phyloP scores from a whole-genome alignment of 2,888 invertebrate genomes.

The Cecidostiba fungosa region DNA sequence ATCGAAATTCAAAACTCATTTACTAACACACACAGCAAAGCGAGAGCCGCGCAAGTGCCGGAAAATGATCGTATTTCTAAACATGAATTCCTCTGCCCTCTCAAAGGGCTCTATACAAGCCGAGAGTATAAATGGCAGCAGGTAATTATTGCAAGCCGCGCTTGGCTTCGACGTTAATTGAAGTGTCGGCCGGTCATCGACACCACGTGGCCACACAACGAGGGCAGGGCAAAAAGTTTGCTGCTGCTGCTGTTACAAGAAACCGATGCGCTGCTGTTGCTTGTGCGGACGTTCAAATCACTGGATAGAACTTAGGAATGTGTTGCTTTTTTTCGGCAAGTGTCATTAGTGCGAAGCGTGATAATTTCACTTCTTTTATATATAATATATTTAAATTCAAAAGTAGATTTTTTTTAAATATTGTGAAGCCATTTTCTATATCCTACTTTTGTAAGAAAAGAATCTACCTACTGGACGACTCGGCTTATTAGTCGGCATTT shows the following conservation, averaged over 20 bases:
- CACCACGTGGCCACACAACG: slow-evolving; percentile 21
- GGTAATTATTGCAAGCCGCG: slow-evolving; percentile 40
- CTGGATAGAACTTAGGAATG: background rate
- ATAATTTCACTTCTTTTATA: too few species aligned
- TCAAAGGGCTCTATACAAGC: background rate
- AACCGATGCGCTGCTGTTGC: background rate
- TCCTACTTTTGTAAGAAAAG: background rate
- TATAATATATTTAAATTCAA: too few species aligned
- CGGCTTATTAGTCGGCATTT: background rate
- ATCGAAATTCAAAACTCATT: background rate
- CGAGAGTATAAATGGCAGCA: slow-evolving; percentile 19
- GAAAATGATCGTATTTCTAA: slow-evolving; percentile 48
- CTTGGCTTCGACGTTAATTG: slow-evolving; percentile 49
- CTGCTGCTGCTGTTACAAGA: background rate
- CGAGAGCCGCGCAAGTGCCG: slow-evolving; percentile 14
- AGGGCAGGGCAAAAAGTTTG: background rate
- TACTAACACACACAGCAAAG: background rate
- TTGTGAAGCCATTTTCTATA: background rate
- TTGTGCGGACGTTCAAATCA: slow-evolving; percentile 31
- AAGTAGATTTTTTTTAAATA: too few species aligned
- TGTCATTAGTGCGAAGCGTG: too few species aligned
- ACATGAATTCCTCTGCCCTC: slow-evolving; percentile 35
- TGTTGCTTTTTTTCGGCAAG: background rate
- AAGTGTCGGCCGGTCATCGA: slow-evolving; percentile 53
- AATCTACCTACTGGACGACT: background rate